Evolutionary conservation across 2,113 vertebrate genomes (phyloP), one percentile per base, ranked within the genome.

Genomic region (Herpetotheres cachinnans): DNA sequence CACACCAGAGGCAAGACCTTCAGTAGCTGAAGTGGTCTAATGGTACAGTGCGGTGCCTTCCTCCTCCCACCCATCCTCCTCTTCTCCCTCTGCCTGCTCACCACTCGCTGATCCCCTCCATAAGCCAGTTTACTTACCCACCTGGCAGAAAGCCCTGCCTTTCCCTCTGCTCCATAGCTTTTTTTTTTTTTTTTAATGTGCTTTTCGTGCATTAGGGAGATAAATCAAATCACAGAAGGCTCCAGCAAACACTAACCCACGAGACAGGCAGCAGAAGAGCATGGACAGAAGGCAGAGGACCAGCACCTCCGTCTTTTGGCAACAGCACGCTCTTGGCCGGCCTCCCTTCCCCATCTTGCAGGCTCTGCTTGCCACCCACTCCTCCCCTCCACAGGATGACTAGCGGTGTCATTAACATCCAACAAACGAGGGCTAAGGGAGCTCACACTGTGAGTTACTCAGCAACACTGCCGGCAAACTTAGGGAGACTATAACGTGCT

Each of bases 271-370:
- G 77, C 73, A 89, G 91, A 71, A 80, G 78, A 82, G 73, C 73
- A 55, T 2, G 47, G 81, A 69, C 87, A 94, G 94, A 91, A 89
- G 94, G 91, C 81, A 71, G 73, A 94, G 78, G 81, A 96, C 49
- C 95, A 87, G 74, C 84, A 82, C 54, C 85, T 95, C 54, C 42
- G 1, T 54, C 85, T 87, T 90, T 61, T 77, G 89, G 86, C 91
- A 93, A 42, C 25, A 32, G 62, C 2, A 0, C 0, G 10, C 32
- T 82, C 54, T 72, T 95, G 95, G 93, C 89, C 3, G 0, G 46
- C 49, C 50, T 93, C 71, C 82, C 78, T 87, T 78, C 65, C 73
- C 66, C 90, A 79, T 63, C 84, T 16, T 21, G 12, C 56, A 88
- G 74, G 79, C 79, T 89, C 26, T 54, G n/a, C 49, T 81, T 56